Evolutionary conservation across 2,113 vertebrate genomes (phyloP), one percentile per base, ranked within the genome.

Genomic region (Maccullochella peelii): DNA sequence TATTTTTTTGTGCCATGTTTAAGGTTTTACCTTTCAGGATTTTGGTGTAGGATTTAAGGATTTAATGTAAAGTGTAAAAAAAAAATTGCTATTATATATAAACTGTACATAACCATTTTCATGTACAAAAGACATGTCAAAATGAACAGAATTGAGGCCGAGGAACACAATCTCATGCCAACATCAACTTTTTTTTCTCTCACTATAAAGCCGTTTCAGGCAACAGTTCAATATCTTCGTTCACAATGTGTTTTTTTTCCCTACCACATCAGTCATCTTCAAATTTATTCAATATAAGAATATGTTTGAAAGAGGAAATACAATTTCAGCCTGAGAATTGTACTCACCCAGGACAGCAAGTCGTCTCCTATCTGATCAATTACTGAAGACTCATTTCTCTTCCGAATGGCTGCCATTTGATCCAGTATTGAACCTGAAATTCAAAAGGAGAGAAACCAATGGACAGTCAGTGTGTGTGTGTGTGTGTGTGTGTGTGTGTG

Each of bases 341-440:
- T 87, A 93, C 95, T 97, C 96, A 99, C 98, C 98, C 98, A 99
- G 77, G 94, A 96, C 77, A 99, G 95, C 93, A 99, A 92, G 91
- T 99, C 97, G 23, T 99, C 98, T 84, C 98, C 98, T 84, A 99
- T 99, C 62, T 97, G 96, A 93, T 97, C 97, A 88, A 98, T 97
- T 79, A 99, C 97, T 8, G 97, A 97, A 1, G 96, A 97, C 86
- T 99, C 98, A 4, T 98, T 97, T 93, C 97, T 97, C 83, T 97
- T 99, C 23, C 97, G 95, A 89, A 99, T 93, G 14, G 97, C 92
- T 79, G 96, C 96, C 98, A 99, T 99, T 93, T 98, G 97, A 73
- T 99, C 98, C 3, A 95, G 95, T 92, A 99, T 94, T 8, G 96
- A 97, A 91, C 96, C 98, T 99, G 88, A 49, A 92, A 92, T 84